Evolutionary conservation across 2,888 invertebrate genomes (phyloP).

Genomic region (Cancer borealis): DNA sequence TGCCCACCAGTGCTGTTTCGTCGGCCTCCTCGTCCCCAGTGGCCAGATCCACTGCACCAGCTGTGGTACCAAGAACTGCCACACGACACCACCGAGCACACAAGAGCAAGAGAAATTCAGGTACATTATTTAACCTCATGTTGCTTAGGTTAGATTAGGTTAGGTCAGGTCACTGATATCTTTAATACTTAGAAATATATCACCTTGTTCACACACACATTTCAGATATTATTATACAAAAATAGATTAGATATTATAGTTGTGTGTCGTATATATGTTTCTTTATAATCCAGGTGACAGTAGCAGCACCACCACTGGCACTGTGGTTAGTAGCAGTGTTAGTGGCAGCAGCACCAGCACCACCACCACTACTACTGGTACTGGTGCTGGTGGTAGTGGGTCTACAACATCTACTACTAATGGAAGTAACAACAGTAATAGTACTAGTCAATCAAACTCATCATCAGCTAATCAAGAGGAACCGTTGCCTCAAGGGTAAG

Average conservation of each 20-base stretch:
- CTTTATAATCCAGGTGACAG: constrained; percentile 28
- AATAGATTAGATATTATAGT: background rate
- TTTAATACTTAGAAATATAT: background rate
- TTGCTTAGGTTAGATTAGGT: background rate
- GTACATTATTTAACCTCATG: constrained; percentile 34
- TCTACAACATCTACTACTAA: constrained; percentile 57
- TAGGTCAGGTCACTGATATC: background rate
- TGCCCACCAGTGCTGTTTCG: constrained; percentile 60
- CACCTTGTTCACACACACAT: background rate
- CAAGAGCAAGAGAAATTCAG: constrained; percentile 74
- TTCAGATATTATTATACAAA: background rate
- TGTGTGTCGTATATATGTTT: constrained; percentile 47
- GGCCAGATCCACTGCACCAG: constrained; percentile 70
- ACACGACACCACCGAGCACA: constrained; percentile 66
- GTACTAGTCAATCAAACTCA: constrained; percentile 54
- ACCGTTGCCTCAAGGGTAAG: constrained; percentile 89
- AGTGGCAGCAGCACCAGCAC: constrained; percentile 50
- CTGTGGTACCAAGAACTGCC: constrained; percentile 65
- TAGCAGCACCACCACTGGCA: constrained; percentile 26
- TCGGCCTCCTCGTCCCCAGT: constrained; percentile 69
- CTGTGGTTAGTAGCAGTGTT: constrained; percentile 66
- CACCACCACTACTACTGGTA: constrained; percentile 46
- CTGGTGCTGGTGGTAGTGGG: constrained; percentile 46
- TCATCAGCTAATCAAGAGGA: constrained; percentile 83
- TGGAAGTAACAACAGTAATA: constrained; percentile 47